These are phyloP conservation scores for Sphecodes monilicornis DNA, from an alignment of 2,888 invertebrate species.

Conservation along the genomic window DNA sequence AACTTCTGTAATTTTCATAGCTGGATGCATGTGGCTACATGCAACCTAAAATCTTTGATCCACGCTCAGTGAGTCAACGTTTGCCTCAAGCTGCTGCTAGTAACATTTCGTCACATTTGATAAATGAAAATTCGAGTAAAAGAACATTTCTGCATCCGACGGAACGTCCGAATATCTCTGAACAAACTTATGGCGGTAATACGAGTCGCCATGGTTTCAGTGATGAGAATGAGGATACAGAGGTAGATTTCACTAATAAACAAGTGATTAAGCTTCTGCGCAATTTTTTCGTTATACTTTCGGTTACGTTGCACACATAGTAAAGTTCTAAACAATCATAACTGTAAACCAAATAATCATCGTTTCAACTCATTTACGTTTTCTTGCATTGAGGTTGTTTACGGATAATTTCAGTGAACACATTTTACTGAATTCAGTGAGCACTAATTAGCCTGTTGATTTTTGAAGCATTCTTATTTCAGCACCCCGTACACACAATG, in stretches of 20 bases:
- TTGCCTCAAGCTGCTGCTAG: constrained; percentile 71
- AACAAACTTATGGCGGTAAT: constrained; percentile 26
- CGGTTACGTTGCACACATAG: background rate
- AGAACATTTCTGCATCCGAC: constrained; percentile 22
- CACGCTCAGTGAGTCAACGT: constrained; percentile 75
- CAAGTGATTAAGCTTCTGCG: background rate
- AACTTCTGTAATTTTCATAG: constrained; percentile 29
- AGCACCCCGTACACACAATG: background rate
- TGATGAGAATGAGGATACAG: constrained; percentile 64
- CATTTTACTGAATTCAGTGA: background rate
- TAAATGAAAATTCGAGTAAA: constrained; percentile 38
- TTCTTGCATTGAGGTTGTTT: background rate
- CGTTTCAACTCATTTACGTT: background rate
- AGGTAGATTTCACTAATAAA: constrained; percentile 41
- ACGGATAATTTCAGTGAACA: background rate
- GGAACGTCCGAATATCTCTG: constrained; percentile 25
- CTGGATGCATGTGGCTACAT: constrained; percentile 81
- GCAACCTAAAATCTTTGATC: constrained; percentile 79
- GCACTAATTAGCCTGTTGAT: background rate
- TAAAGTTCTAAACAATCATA: background rate
- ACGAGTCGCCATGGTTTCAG: constrained; percentile 50
- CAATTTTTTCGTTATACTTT: background rate
- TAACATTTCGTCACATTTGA: constrained; percentile 42
- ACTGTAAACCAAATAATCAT: background rate
- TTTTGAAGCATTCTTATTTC: background rate